phyloP scores from a whole-genome alignment of 2,888 invertebrate genomes.

The Oasisia sp. region DNA sequence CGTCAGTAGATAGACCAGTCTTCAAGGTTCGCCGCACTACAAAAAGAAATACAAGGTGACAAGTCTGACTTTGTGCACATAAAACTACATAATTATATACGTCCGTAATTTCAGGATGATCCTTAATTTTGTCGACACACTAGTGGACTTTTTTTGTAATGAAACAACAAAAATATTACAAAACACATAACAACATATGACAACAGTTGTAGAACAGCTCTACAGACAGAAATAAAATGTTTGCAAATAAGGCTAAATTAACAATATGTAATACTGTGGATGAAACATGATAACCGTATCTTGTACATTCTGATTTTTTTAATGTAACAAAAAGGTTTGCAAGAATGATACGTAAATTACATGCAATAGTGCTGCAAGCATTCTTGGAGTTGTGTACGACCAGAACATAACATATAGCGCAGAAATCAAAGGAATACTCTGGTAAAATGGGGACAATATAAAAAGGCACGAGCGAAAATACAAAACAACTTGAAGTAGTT shows the following conservation, averaged over 20 bases:
- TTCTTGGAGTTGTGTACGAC: background rate
- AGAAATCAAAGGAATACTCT: background rate
- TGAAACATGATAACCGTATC: too few relatives aligned
- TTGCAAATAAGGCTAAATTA: background rate
- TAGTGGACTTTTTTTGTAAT: background rate
- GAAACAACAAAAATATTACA: too few relatives aligned
- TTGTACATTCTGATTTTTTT: too few relatives aligned
- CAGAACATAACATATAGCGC: background rate
- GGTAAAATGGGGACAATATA: background rate
- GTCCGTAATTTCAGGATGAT: background rate
- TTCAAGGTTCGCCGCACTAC: constrained; percentile 33
- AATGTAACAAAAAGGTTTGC: too few relatives aligned
- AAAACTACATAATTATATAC: background rate
- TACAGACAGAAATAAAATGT: background rate
- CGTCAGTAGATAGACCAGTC: constrained; percentile 32
- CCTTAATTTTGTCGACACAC: background rate
- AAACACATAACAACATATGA: background rate
- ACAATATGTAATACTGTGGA: too few relatives aligned
- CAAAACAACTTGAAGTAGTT: constrained; percentile 20
- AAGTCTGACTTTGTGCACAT: background rate
- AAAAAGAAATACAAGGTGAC: constrained; percentile 19
- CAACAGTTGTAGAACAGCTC: background rate
- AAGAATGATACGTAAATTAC: background rate
- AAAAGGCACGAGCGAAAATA: background rate
- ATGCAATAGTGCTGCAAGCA: background rate